Conservation (phyloP, 2,797 vertebrate genomes). For the Channa striata region DNA sequence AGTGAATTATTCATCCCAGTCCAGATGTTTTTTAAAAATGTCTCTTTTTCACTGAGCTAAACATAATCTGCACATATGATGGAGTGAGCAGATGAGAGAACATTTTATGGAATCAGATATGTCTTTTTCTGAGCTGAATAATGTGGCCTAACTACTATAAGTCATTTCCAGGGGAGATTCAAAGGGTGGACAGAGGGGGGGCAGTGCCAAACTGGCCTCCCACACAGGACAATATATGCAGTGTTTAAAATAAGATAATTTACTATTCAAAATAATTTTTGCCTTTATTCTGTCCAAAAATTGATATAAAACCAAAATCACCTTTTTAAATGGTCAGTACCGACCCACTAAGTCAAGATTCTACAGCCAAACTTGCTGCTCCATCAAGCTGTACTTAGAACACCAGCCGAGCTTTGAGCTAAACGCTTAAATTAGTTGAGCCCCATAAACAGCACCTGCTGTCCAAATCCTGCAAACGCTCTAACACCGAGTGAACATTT, state of each 20-base stretch:
- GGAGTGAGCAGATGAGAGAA: not conserved
- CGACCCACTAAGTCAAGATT: too few species aligned
- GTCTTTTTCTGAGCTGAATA: not conserved
- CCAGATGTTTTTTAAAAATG: not conserved
- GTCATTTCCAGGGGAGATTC: too few species aligned
- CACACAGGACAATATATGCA: too few species aligned
- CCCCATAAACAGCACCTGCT: not conserved
- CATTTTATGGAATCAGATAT: not conserved
- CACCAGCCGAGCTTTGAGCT: not conserved
- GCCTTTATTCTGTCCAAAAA: too few species aligned
- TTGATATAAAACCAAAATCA: too few species aligned
- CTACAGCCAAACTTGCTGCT: too few species aligned
- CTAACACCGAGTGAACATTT: not conserved
- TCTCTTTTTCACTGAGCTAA: not conserved
- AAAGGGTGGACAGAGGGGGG: too few species aligned
- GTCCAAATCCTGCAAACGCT: not conserved
- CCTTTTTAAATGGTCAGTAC: too few species aligned
- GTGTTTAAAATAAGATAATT: too few species aligned
- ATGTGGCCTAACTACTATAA: not conserved
- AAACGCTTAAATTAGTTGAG: not conserved
- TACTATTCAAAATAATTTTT: too few species aligned
- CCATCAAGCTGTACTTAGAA: too few species aligned
- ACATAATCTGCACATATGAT: not conserved
- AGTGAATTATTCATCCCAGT: slow-evolving; percentile 1
- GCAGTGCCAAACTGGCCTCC: too few species aligned